Percentiles rank a stretch among this genome's conserved stretches.
These are phyloP conservation scores for Buphagus erythrorhynchus DNA, from an alignment of 2,797 vertebrate genomes.

Conservation along the genomic window DNA sequence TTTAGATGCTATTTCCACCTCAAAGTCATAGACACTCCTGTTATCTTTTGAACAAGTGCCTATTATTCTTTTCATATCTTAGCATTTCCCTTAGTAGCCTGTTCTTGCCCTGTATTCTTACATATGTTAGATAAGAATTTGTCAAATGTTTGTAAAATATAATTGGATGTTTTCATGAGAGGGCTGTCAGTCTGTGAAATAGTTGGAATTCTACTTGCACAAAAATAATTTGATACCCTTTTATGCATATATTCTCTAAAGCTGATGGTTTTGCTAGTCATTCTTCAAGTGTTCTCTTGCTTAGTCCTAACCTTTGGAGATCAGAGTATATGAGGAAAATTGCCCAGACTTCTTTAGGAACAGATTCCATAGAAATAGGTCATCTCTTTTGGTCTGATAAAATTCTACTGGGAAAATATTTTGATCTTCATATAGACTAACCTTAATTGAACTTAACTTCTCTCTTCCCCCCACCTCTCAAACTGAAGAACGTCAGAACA, in stretches of 20 bases:
- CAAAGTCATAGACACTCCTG: background rate
- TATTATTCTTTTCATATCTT: background rate
- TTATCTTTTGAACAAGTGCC: background rate
- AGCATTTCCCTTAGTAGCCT: background rate
- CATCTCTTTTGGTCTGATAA: background rate
- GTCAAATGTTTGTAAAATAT: background rate
- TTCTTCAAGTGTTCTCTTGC: background rate
- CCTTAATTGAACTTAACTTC: background rate
- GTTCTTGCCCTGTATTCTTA: background rate
- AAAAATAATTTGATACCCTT: background rate
- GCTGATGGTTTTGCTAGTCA: background rate
- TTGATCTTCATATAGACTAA: background rate
- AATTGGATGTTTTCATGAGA: background rate
- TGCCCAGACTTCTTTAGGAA: background rate
- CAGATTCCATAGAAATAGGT: background rate
- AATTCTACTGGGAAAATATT: background rate
- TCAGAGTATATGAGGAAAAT: background rate
- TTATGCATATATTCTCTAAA: background rate
- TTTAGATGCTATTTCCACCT: background rate
- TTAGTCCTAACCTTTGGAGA: background rate
- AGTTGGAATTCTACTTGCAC: background rate
- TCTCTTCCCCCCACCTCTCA: background rate
- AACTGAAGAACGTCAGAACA: background rate
- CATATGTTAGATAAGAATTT: background rate
- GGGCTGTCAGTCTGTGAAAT: background rate